Conservation (phyloP, 2,888 invertebrate species). For the Lagria hirta region DNA sequence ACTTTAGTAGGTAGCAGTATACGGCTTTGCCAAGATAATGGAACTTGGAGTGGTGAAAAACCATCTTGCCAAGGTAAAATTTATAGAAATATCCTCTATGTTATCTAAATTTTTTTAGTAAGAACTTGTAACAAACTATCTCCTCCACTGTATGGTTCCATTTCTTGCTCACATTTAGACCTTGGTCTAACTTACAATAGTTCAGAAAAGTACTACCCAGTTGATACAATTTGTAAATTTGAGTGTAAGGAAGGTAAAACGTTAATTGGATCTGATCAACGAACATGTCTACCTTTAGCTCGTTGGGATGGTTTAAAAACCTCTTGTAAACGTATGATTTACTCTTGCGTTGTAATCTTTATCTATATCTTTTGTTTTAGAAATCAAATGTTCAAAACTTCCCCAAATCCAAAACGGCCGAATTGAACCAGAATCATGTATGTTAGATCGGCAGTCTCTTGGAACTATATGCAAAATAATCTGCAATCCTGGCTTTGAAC, state of each 20-base stretch:
- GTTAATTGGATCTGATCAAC: slow-evolving; percentile 63
- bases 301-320: slow-evolving; percentile 70
- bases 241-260: slow-evolving; percentile 64
- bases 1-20: slow-evolving; percentile 56
- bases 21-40: slow-evolving; percentile 64
- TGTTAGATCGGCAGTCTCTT: slow-evolving; percentile 58
- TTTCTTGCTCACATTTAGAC: slow-evolving; percentile 57
- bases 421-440: slow-evolving; percentile 59
- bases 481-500: slow-evolving; percentile 62
- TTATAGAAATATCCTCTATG: slow-evolving; percentile 1
- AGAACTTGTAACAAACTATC: slow-evolving; percentile 63
- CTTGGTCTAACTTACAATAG: slow-evolving; percentile 46
- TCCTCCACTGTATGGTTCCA: slow-evolving; percentile 60
- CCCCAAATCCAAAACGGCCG: slow-evolving; percentile 58
- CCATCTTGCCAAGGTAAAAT: slow-evolving; percentile 62
- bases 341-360: neutral
- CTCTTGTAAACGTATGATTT: slow-evolving; percentile 61
- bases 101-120: slow-evolving; percentile 56
- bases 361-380: slow-evolving; percentile 34
- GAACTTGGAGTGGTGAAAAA: slow-evolving; percentile 67
- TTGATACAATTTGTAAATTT: slow-evolving; percentile 67
- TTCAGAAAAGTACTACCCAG: slow-evolving; percentile 53
- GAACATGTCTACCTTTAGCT: slow-evolving; percentile 67
- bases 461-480: slow-evolving; percentile 61
- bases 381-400: slow-evolving; percentile 50